Base-by-base conservation (phyloP, 2,797 vertebrate species). In the Syngnathus rostellatus region DNA sequence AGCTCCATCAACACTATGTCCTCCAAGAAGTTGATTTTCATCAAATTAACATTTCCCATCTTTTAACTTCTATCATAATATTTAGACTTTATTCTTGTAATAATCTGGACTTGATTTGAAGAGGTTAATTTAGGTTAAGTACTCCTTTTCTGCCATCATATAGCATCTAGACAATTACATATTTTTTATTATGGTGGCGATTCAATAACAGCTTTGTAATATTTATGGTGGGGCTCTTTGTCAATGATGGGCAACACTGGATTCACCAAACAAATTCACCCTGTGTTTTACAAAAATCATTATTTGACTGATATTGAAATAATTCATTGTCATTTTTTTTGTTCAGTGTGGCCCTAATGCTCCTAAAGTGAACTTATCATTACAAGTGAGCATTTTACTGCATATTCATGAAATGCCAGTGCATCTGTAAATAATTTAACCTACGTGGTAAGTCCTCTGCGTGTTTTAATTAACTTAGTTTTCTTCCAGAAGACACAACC, bases 391-490 rank as follows among this genome's bases (percentile, higher is more conserved):
- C 38, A 67, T 60, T 65, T 69, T 58, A 57, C 23, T 72, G 53
- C 39, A 65, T 65, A 46, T 65, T 75, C 10, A 48, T 65, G 55
- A 64, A 71, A 72, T 53, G 25, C 23, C 81, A 80, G 76, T 75
- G 84, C 78, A 74, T 75, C 63, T 5, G 55, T 59, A 50, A 58
- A 63, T 62, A 21, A 62, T 45, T 48, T 69, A 21, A 62, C 63
- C 67, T 58, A 50, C 68, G 70, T 65, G 62, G 65, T 64, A 71
- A 67, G 76, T 82, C 43, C 77, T 60, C 64, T 43, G 58, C 54
- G 48, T 66, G 58, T 63, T 70, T 74, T 63, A 65, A 64, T 67
- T 84, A 77, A 86, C 83, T 76, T 62, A 67, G 63, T 66, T 14
- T 50, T 39, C 41, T 55, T 14, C 1, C 19, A 61, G 10, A 55